Evolutionary conservation across 37 sponge, comb jelly and placozoan genomes (phyloP).

Genomic region (Agelas oroides): DNA sequence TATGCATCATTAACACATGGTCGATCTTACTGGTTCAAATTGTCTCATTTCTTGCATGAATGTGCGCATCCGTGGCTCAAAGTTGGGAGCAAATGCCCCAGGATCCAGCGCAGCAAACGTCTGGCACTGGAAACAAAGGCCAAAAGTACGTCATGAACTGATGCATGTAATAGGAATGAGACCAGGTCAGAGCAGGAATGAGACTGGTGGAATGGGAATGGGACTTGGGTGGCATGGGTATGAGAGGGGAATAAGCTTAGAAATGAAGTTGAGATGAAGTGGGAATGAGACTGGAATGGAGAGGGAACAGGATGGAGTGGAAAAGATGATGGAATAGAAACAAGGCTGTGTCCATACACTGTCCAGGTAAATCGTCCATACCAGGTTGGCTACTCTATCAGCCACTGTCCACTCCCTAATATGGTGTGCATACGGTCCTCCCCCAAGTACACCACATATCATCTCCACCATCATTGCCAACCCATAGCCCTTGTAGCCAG

Average conservation of each 20-base stretch:
- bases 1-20: not conserved
- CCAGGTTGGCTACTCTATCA: too few species aligned
- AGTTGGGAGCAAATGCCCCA: slow-evolving; percentile 78
- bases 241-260: not conserved
- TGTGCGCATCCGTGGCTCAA: slow-evolving; percentile 61
- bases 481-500: slow-evolving; percentile 95
- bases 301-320: too few species aligned
- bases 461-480: slow-evolving; percentile 92
- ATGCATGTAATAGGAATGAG: not conserved
- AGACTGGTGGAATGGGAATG: too few species aligned
- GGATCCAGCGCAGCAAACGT: slow-evolving; percentile 91
- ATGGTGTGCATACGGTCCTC: slow-evolving; percentile 77
- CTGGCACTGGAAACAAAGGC: slow-evolving; percentile 67
- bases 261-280: not conserved
- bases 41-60: slow-evolving; percentile 80
- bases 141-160: too few species aligned
- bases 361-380: too few species aligned
- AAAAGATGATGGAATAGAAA: too few species aligned
- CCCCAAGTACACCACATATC: slow-evolving; percentile 87
- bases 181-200: too few species aligned
- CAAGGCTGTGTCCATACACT: too few species aligned
- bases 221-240: too few species aligned
- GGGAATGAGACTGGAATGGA: too few species aligned
- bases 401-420: slow-evolving; percentile 68
- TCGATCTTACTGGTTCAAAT: slow-evolving; percentile 77